Evolutionary conservation across 1,140 invertebrate genomes (phyloP).

Genomic region (Pseudomyrmex flavicornis): DNA sequence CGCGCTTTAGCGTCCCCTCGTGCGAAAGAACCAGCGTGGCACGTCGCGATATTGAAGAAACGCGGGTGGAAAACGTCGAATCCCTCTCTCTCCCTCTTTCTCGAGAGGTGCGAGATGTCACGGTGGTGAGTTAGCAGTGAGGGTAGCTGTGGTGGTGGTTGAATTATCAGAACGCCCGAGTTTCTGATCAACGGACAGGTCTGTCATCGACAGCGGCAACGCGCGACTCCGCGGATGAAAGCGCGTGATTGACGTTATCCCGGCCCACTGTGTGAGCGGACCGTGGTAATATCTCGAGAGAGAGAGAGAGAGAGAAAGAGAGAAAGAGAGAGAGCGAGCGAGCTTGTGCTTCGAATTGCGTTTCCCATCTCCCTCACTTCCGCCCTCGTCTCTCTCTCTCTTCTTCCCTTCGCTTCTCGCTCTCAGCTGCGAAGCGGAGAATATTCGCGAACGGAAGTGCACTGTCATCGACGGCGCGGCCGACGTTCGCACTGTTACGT

Average conservation of each 20-base stretch:
- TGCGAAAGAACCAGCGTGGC: neutral
- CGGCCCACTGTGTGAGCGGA: neutral
- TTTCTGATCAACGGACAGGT: conserved; percentile 19
- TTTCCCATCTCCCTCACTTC: neutral
- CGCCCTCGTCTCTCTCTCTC: neutral
- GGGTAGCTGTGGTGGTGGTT: neutral
- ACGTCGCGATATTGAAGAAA: neutral
- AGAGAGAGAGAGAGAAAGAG: no score
- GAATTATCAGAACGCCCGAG: conserved; percentile 19
- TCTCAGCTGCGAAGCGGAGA: neutral
- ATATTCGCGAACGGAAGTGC: conserved; percentile 22
- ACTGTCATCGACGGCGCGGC: neutral
- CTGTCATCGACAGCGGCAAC: conserved; percentile 18
- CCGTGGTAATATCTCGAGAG: conserved; percentile 14
- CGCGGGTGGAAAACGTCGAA: neutral
- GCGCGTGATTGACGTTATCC: conserved; percentile 55
- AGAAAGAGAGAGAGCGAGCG: neutral
- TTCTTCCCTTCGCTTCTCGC: neutral
- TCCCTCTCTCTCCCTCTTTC: no score
- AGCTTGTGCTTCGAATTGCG: conserved; percentile 17
- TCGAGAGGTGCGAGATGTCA: neutral
- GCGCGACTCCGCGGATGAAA: conserved; percentile 4
- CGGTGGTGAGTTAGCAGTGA: neutral
- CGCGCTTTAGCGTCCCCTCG: conserved; percentile 40
- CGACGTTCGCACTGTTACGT: neutral